A percentile compares a stretch with the other conserved stretches of the same genome.
phyloP scores from a whole-genome alignment of 2,113 vertebrate species.

The Dipodomys merriami region DNA sequence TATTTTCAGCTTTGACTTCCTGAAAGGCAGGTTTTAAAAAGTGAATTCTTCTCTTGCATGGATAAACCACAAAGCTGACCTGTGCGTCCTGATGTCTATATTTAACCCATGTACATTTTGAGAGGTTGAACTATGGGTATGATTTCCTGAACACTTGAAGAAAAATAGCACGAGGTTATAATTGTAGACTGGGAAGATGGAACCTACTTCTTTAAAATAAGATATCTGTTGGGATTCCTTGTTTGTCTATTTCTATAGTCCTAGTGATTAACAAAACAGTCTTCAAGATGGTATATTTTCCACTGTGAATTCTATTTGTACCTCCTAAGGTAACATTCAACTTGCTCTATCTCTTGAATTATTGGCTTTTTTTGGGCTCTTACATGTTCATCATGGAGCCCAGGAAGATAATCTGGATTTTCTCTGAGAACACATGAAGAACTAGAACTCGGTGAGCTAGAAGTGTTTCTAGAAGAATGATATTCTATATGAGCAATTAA shows the following conservation, averaged over 20 bases:
- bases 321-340: conserved; percentile 7
- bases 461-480: background rate
- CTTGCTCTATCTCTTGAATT: background rate
- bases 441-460: background rate
- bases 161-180: conserved; percentile 20
- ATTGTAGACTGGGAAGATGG: conserved; percentile 16
- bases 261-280: background rate
- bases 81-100: conserved; percentile 15
- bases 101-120: conserved; percentile 28
- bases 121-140: background rate
- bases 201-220: background rate
- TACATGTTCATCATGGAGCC: background rate
- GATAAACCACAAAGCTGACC: conserved; percentile 3
- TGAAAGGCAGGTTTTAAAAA: background rate
- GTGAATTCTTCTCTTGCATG: background rate
- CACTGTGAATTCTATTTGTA: background rate
- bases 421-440: background rate
- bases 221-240: conserved; percentile 8
- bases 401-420: background rate
- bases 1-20: background rate
- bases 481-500: background rate
- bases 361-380: background rate
- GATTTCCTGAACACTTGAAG: conserved; percentile 3
- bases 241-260: background rate
- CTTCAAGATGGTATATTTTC: conserved; percentile 38